Conservation (phyloP, 2,888 invertebrate species). For the Camptogramma bilineatum region DNA sequence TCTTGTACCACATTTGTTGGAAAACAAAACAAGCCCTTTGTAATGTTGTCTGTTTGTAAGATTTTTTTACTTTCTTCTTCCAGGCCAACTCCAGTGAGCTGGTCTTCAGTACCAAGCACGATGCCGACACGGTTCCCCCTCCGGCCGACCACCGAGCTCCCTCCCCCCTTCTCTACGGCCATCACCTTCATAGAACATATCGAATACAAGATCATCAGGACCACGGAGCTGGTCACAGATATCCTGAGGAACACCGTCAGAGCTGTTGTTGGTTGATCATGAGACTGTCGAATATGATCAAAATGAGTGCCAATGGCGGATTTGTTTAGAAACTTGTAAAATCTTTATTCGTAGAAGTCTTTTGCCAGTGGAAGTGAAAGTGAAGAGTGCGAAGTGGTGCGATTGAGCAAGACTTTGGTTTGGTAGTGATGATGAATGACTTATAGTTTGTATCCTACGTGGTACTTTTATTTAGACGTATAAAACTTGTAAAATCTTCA, state of each 20-base stretch:
- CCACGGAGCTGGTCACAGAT: conserved; percentile 79
- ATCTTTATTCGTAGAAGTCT: too few species aligned
- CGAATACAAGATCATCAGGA: conserved; percentile 78
- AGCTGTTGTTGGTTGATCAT: conserved; percentile 70
- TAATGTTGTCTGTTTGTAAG: too few species aligned
- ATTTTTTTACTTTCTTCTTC: too few species aligned
- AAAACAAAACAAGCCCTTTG: too few species aligned
- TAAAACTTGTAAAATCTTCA: too few species aligned
- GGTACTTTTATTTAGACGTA: too few species aligned
- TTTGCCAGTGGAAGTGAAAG: background rate
- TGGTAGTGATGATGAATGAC: too few species aligned
- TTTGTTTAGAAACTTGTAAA: too few species aligned
- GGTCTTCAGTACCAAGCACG: conserved; percentile 60
- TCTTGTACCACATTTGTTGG: too few species aligned
- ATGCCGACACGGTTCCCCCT: conserved; percentile 68
- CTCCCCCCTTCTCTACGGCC: conserved; percentile 68
- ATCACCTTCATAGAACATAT: conserved; percentile 80
- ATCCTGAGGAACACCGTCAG: conserved; percentile 77
- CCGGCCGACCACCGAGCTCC: conserved; percentile 60
- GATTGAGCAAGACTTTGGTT: background rate
- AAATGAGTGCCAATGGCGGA: background rate
- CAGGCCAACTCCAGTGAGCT: conserved; percentile 68
- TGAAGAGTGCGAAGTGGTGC: background rate
- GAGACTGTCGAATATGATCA: background rate
- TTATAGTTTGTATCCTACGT: too few species aligned